phyloP scores from a whole-genome alignment of 23 tunicate species.

The Botrylloides violaceus region DNA sequence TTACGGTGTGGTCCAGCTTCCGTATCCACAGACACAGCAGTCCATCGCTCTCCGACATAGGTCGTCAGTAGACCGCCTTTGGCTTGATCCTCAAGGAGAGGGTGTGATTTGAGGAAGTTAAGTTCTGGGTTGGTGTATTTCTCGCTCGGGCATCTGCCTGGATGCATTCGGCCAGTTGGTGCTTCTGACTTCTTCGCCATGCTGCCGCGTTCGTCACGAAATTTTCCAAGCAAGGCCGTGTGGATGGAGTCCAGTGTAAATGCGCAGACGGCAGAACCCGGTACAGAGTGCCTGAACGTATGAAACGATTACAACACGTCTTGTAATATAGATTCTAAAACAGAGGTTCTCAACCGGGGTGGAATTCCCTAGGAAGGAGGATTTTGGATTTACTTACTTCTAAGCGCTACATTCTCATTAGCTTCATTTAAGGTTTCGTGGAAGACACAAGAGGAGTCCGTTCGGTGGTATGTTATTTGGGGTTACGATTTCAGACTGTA shows the following conservation, averaged over 20 bases:
- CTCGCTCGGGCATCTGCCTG: slow-evolving; percentile 49
- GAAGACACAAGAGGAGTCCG: too few species aligned
- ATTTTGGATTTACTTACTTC: too few species aligned
- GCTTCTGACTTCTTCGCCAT: background rate
- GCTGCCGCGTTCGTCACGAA: slow-evolving; percentile 11
- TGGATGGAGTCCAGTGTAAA: slow-evolving; percentile 39
- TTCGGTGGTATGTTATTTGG: too few species aligned
- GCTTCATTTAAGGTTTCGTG: too few species aligned
- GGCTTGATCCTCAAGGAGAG: slow-evolving; percentile 69
- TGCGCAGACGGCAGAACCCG: slow-evolving; percentile 77
- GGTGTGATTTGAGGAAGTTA: slow-evolving; percentile 60
- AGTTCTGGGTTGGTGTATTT: slow-evolving; percentile 44
- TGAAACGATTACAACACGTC: too few species aligned
- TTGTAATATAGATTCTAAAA: background rate
- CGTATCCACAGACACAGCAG: slow-evolving; percentile 27
- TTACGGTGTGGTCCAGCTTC: slow-evolving; percentile 36
- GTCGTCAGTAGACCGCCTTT: slow-evolving; percentile 46
- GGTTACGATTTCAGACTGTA: too few species aligned
- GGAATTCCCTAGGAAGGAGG: too few species aligned
- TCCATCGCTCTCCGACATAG: slow-evolving; percentile 59
- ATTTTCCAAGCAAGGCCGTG: slow-evolving; percentile 32
- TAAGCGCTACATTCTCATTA: too few species aligned
- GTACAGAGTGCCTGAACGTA: slow-evolving; percentile 37
- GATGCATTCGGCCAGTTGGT: slow-evolving; percentile 43
- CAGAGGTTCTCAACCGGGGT: too few species aligned